phyloP scores from a whole-genome alignment of 1,140 invertebrate genomes.

The Zaprionus inermis region DNA sequence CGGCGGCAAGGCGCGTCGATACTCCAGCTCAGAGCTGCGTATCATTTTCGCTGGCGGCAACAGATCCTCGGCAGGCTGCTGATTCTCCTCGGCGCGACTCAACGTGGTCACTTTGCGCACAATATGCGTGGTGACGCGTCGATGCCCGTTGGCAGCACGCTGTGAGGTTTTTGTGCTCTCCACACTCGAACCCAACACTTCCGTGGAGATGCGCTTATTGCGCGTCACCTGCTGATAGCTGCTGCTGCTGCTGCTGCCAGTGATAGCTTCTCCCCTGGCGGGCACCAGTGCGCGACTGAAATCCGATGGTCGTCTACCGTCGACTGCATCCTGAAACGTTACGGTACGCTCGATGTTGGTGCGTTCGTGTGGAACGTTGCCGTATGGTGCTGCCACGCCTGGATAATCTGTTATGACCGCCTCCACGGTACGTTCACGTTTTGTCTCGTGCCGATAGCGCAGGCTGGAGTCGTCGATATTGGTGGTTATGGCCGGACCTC shows the following conservation, averaged over 20 bases:
- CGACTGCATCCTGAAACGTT: constrained; percentile 61
- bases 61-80: constrained; percentile 89
- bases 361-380: constrained; percentile 67
- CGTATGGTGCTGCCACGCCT: constrained; percentile 53
- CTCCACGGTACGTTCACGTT: constrained; percentile 79
- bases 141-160: constrained; percentile 89
- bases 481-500: constrained; percentile 86
- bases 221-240: constrained; percentile 89
- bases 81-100: constrained; percentile 93
- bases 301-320: constrained; percentile 49
- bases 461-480: constrained; percentile 83
- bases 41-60: constrained; percentile 84
- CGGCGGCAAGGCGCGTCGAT: constrained; percentile 86
- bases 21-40: constrained; percentile 75
- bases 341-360: constrained; percentile 70
- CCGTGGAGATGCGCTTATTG: constrained; percentile 92
- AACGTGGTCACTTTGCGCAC: constrained; percentile 95
- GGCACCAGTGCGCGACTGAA: constrained; percentile 62
- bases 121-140: constrained; percentile 93
- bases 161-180: constrained; percentile 92
- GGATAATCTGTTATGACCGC: constrained; percentile 83
- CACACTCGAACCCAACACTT: constrained; percentile 92
- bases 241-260: background rate
- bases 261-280: constrained; percentile 4
- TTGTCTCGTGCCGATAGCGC: constrained; percentile 77